Percentiles rank a stretch among this genome's conserved stretches.
Evolutionary conservation across 1,140 invertebrate genomes (phyloP).

Genomic region (Ptiloglossa arizonensis): DNA sequence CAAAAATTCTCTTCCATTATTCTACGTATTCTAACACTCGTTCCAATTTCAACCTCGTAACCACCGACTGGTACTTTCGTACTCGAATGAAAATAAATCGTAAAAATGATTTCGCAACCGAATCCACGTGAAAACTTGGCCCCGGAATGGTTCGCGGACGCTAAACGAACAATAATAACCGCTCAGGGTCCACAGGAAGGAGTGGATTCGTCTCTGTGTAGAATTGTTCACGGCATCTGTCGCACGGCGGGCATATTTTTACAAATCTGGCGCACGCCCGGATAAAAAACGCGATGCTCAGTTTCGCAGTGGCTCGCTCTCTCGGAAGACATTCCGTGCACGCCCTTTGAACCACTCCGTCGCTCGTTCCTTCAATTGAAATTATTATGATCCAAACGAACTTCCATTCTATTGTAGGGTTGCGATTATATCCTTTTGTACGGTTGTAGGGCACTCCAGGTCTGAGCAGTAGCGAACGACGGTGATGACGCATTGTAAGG

Average conservation of each 20-base stretch:
- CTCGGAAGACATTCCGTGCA: slow-evolving; percentile 53
- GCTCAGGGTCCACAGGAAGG: no score
- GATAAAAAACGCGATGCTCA: slow-evolving; percentile 27
- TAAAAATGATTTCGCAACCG: no score
- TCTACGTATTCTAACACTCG: no score
- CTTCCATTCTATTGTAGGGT: slow-evolving; percentile 75
- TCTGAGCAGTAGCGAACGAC: slow-evolving; percentile 69
- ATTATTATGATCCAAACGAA: slow-evolving; percentile 78
- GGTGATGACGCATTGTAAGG: slow-evolving; percentile 78
- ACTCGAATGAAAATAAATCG: no score
- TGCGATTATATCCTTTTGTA: slow-evolving; percentile 79
- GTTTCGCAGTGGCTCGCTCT: slow-evolving; percentile 22
- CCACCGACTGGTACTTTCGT: no score
- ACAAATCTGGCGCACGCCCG: not conserved
- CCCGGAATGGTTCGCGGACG: no score
- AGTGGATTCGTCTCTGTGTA: no score
- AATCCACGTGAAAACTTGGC: no score
- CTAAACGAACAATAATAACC: no score
- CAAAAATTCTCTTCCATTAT: no score
- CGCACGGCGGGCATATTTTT: not conserved
- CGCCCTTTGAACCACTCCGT: slow-evolving; percentile 64
- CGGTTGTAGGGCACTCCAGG: slow-evolving; percentile 70
- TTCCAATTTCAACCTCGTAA: no score
- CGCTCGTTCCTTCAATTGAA: slow-evolving; percentile 72
- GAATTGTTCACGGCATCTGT: not conserved